Base-by-base conservation (phyloP, 2,113 vertebrate species). In the Emydura subglobosa region DNA sequence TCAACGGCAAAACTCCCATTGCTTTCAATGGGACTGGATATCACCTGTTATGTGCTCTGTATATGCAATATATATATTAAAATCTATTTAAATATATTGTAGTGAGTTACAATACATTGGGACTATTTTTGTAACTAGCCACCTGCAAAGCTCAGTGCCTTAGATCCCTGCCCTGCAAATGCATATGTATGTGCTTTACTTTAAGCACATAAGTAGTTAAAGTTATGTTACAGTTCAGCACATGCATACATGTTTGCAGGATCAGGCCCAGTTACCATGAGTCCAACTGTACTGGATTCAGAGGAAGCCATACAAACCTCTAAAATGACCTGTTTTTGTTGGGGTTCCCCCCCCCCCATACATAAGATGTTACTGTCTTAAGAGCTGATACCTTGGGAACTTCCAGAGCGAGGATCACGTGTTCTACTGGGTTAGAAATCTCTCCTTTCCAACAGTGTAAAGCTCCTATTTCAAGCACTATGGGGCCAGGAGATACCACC, bases 91-190 rank as follows among this genome's bases (percentile, higher is more conserved):
- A 1, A 9, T 31, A 25, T 0, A 4, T 14, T 0, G 1, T 6
- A 4, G 31, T 72, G 65, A 31, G 54, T 2, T 2, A 1, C 0
- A 54, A 19, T 0, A 3, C 2, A 0, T 13, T 3, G 6, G 0
- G 34, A 80, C 51, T 12, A 1, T 1, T 68, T 11, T 47, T 0
- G 0, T 8, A 1, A 8, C 49, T 39, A 72, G 22, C 59, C 65
- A n/a, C 25, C 11, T 7, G 79, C 10, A 4, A n/a, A 25, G 34
- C 34, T 51, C 16, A 2, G 3, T n/a, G 55, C n/a, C 65, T 72
- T n/a, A 72, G 65, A 12, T 61, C 59, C 59, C 59, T 13, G 31
- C 29, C 13, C 31, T 61, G 59, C 59, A 61, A 34, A 61, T 3
- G 6, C 5, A 1, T 31, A 29, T 6, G 13, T 61, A 34, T 61